Evolutionary conservation across 1,140 invertebrate genomes (phyloP).

Genomic region (Aethina tumida): DNA sequence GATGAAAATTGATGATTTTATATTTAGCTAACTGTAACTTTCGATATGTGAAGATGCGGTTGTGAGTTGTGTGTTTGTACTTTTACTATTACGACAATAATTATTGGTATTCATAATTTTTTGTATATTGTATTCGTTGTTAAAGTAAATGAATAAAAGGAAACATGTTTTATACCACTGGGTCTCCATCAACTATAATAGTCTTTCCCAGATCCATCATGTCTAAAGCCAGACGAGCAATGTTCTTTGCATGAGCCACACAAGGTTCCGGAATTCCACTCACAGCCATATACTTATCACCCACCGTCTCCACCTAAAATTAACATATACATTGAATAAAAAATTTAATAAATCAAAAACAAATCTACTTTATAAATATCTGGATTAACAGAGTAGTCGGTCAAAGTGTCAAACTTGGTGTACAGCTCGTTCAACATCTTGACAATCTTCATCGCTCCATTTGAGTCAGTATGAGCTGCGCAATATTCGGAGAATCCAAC

Average conservation of each 20-base stretch:
- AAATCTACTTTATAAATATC: constrained; percentile 83
- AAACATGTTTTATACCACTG: too few relatives aligned
- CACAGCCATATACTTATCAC: constrained; percentile 98
- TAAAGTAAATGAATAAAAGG: too few relatives aligned
- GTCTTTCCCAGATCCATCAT: constrained; percentile 91
- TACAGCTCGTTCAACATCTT: constrained; percentile 85
- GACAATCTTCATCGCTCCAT: constrained; percentile 87
- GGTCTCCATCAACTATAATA: constrained; percentile 74
- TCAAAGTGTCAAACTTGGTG: constrained; percentile 83
- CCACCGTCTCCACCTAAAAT: constrained; percentile 93
- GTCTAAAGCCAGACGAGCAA: constrained; percentile 84
- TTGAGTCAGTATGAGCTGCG: constrained; percentile 72
- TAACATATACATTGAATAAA: constrained; percentile 2
- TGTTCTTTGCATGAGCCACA: constrained; percentile 83
- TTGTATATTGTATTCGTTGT: too few relatives aligned
- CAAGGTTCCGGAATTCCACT: constrained; percentile 92
- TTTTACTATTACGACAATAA: too few relatives aligned
- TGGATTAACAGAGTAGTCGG: constrained; percentile 82
- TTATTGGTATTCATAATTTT: too few relatives aligned
- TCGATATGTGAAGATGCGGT: too few relatives aligned
- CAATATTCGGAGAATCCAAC: constrained; percentile 84
- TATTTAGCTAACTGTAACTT: too few relatives aligned
- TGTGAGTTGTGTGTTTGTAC: too few relatives aligned
- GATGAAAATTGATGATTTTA: too few relatives aligned
- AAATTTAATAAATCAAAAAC: background rate